phyloP scores from a whole-genome alignment of 92 coral and sea anemone genomes.

The Ricordea florida region DNA sequence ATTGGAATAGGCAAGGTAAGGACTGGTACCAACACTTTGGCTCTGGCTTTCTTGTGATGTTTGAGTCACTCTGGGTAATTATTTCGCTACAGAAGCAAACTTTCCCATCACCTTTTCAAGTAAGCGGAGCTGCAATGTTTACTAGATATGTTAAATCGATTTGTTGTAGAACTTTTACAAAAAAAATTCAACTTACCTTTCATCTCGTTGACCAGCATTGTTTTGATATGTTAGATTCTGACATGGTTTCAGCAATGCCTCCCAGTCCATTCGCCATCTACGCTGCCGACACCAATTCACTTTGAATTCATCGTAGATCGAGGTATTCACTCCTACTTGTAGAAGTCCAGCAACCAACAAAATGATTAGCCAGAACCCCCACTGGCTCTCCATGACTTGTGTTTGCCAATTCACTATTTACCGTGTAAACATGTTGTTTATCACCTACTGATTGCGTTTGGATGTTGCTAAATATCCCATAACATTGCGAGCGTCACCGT shows the following conservation, averaged over 20 bases:
- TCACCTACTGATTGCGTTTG: not conserved
- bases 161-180: not conserved
- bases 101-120: too few species aligned
- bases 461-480: not conserved
- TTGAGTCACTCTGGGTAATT: not conserved
- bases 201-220: not conserved
- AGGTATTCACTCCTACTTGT: not conserved
- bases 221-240: conserved; percentile 2
- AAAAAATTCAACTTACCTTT: not conserved
- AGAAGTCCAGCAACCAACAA: not conserved
- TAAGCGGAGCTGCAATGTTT: too few species aligned
- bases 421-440: not conserved
- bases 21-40: too few species aligned
- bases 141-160: too few species aligned
- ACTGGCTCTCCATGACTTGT: conserved; percentile 4
- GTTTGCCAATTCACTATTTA: not conserved
- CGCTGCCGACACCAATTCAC: conserved; percentile 65
- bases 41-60: too few species aligned
- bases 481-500: not conserved
- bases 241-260: conserved; percentile 35
- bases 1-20: too few species aligned
- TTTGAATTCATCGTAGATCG: conserved; percentile 43
- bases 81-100: too few species aligned
- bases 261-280: conserved; percentile 53
- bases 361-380: not conserved